phyloP scores from a whole-genome alignment of 2,113 vertebrate species.

The Misgurnus anguillicaudatus region DNA sequence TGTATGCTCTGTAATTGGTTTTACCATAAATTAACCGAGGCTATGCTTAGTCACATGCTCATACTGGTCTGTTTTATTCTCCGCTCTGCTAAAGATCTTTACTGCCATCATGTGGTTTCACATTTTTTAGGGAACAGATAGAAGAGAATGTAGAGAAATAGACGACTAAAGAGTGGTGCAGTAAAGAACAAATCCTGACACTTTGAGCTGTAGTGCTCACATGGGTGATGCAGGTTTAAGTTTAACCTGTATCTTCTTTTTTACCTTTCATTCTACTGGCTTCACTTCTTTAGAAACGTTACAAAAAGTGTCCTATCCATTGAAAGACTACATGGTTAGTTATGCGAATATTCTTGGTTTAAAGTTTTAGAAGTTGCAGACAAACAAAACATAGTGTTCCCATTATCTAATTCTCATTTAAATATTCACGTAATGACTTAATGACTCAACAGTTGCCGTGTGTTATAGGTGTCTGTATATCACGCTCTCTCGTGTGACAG shows the following conservation, averaged over 20 bases:
- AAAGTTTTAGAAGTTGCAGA: not conserved
- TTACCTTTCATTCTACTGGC: no score
- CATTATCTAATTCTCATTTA: not conserved
- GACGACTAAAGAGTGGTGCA: no score
- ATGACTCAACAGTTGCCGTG: not conserved
- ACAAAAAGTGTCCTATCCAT: no score
- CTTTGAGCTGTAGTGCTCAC: not conserved
- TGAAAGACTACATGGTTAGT: no score
- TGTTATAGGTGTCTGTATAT: constrained; percentile 15
- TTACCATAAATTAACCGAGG: not conserved
- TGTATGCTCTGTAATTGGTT: not conserved
- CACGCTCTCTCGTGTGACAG: not conserved
- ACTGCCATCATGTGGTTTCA: constrained; percentile 47
- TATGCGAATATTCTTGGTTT: not conserved
- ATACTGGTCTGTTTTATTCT: not conserved
- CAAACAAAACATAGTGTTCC: not conserved
- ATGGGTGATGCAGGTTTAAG: not conserved
- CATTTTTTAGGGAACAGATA: not conserved
- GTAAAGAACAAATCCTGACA: no score
- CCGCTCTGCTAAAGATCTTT: not conserved
- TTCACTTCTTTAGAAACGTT: no score
- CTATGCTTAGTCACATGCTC: constrained; percentile 20
- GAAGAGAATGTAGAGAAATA: no score
- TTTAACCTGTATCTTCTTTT: no score
- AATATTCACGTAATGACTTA: constrained; percentile 15